Base-by-base conservation (phyloP, 2,888 invertebrate genomes). In the Schizaphis graminum region DNA sequence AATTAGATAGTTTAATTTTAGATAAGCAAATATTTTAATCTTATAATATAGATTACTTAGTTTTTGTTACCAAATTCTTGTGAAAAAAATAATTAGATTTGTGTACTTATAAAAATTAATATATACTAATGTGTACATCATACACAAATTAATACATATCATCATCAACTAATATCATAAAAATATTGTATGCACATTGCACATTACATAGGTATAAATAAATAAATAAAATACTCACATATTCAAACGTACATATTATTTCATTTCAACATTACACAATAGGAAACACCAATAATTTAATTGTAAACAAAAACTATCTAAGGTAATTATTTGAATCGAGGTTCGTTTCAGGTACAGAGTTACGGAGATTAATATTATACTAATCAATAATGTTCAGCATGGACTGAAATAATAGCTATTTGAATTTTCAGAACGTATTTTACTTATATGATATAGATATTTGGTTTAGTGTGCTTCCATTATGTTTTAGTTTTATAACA, bases 401-500 rank as follows among this genome's bases (percentile, higher is more conserved):
- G 21, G 21, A 21, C 8, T 77, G 16, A 35, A 77, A 77, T 35
- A 77, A 77, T 21, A 35, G 21, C 7, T 35, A 77, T 5, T 77
- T 35, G 8, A 35, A 21, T 8, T 77, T 77, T 77, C 0, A 21
- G 77, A 35, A 77, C 21, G 21, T 21, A 35, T 35, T 35, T 77
- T 21, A 35, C 77, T 77, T 77, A 3, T 77, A 5, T 67, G 4
- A 67, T 67, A 77, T 77, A 21, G 21, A 77, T 77, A 77, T 77
- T 67, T 26, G 35, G 21, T 35, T 35, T 77, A 0, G 7, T 21
- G 21, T 77, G 35, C 21, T 35, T 35, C 7, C 21, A 35, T 1
- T 67, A n/a, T 77, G 35, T 77, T 77, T 77, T 88, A 56, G 26
- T 85, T 85, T 85, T 89, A 41, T 41, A 89, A 56, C 13, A 57